phyloP scores from a whole-genome alignment of 1,140 invertebrate species.

The Tigriopus japonicus region DNA sequence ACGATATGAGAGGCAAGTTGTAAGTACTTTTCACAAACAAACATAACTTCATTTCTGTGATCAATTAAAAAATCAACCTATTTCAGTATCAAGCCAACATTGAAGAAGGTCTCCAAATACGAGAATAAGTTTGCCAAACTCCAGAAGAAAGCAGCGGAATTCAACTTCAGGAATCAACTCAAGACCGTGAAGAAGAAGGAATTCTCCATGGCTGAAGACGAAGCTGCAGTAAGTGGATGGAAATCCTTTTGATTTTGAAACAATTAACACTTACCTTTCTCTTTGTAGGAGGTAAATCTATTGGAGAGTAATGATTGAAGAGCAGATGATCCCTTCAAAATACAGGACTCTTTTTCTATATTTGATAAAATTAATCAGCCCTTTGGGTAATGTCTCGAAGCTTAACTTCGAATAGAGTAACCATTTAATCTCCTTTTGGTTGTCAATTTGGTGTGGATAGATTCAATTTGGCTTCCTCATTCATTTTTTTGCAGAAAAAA shows the following conservation, averaged over 20 bases:
- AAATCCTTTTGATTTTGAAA: too few relatives aligned
- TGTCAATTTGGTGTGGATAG: too few relatives aligned
- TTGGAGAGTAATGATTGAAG: too few relatives aligned
- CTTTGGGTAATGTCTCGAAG: too few relatives aligned
- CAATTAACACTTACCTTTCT: too few relatives aligned
- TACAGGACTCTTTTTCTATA: too few relatives aligned
- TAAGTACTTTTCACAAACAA: slow-evolving; percentile 15
- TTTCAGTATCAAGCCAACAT: slow-evolving; percentile 73
- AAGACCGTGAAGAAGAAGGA: slow-evolving; percentile 98
- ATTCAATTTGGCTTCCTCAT: too few relatives aligned
- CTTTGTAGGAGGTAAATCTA: too few relatives aligned
- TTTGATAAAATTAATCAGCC: too few relatives aligned
- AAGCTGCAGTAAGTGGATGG: slow-evolving; percentile 23
- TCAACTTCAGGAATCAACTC: slow-evolving; percentile 97
- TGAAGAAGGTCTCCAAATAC: slow-evolving; percentile 99
- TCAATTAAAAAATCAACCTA: slow-evolving; percentile 15
- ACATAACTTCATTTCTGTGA: neutral
- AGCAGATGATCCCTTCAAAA: too few relatives aligned
- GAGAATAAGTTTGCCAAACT: slow-evolving; percentile 97
- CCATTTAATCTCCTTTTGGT: too few relatives aligned
- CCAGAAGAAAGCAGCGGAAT: slow-evolving; percentile 90
- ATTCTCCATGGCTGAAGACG: slow-evolving; percentile 93
- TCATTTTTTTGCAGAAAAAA: neutral
- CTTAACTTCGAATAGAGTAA: too few relatives aligned
- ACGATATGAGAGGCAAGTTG: slow-evolving; percentile 98